Evolutionary conservation across 2,113 vertebrate genomes (phyloP).

Genomic region (Hirundichthys speculiger): DNA sequence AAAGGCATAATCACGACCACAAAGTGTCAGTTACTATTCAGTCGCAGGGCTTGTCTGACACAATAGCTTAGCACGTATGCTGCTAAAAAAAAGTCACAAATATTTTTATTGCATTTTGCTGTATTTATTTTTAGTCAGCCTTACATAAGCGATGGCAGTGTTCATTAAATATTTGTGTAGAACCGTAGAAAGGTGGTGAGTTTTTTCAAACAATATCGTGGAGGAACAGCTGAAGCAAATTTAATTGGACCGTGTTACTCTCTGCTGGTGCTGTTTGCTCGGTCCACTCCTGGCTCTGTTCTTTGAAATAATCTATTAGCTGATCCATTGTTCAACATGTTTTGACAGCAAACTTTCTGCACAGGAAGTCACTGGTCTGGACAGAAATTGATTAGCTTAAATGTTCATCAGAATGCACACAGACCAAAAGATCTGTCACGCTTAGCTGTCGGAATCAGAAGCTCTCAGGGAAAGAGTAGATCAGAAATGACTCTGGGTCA

Average conservation of each 20-base stretch:
- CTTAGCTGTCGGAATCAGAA: constrained; percentile 32
- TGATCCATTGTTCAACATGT: constrained; percentile 28
- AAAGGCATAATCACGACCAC: no score
- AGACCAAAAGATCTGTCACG: constrained; percentile 48
- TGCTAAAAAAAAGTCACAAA: background rate
- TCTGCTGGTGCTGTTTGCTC: background rate
- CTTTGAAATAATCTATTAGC: constrained; percentile 39
- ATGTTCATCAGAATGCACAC: constrained; percentile 60
- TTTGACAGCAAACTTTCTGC: constrained; percentile 44
- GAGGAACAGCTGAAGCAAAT: no score
- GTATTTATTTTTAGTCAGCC: constrained; percentile 18
- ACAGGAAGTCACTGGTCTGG: constrained; percentile 56
- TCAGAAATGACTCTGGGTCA: constrained; percentile 57
- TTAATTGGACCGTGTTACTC: constrained; percentile 1
- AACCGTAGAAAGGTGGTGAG: no score
- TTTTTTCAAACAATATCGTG: no score
- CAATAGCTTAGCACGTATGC: background rate
- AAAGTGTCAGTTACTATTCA: constrained; percentile 24
- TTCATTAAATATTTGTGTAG: no score
- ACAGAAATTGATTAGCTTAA: constrained; percentile 65
- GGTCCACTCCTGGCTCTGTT: constrained; percentile 3
- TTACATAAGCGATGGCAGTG: no score
- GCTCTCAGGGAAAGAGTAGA: constrained; percentile 35
- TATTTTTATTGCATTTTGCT: background rate
- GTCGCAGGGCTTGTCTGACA: constrained; percentile 7